Base-by-base conservation (phyloP, 1,140 invertebrate species). In the Cryptotermes secundus region DNA sequence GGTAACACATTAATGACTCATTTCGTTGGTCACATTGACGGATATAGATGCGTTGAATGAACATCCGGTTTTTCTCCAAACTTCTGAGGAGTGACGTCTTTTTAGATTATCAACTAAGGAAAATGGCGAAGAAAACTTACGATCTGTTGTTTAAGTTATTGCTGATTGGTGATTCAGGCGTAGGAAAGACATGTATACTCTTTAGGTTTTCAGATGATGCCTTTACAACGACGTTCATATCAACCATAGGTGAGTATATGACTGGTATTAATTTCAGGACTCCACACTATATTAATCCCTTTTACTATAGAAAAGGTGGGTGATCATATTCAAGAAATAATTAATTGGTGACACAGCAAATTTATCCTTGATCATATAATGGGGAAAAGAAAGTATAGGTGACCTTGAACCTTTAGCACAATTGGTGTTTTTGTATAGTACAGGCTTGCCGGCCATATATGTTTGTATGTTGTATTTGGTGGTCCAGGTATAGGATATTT, bases 121-220 rank as follows among this genome's bases (percentile, higher is more conserved):
- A 92, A 94, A 96, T 96, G 95, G 95, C 95, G 91, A 96, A 96
- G 93, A 97, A 97, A 92, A 98, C 98, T 86, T 99, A 99, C 92
- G 98, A 99, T 93, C 95, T 98, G 89, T 93, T 99, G 88, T 99
- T 99, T 91, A 99, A 99, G 93, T 93, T 99, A 89, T 91, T 99
- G 87, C 91, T 99, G 87, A 99, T 99, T 91, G 98, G 98, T 85
- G 98, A 99, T 92, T 98, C 97, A 85, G 98, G 98, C 86, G 98
- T 99, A 85, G 98, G 98, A 87, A 99, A 99, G 92, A 99, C 98
- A 82, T 99, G 98, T 92, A 97, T 99, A 89, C 92, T 99, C 85
- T 99, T 99, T 90, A 94, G 98, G 91, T 99, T 99, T 92, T 98
- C 97, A 83, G 98, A 99, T 90, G 98, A 99, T 93, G 97, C 97